Percentiles rank a stretch among this genome's conserved stretches.
phyloP scores from a whole-genome alignment of 2,113 vertebrate genomes.

The Pogona vitticeps region DNA sequence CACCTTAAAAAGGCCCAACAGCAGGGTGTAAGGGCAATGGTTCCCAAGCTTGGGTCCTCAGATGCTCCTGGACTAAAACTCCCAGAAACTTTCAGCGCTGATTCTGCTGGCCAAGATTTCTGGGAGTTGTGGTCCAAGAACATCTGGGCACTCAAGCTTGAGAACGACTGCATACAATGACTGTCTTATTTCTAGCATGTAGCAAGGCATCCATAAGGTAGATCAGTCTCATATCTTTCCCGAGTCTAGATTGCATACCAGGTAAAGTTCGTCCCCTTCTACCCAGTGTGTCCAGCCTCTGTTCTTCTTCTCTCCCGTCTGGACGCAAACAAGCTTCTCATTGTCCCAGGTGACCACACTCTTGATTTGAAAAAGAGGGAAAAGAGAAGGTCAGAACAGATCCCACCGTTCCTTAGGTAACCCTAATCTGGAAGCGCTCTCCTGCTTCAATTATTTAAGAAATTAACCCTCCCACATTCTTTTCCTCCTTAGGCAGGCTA shows the following conservation, averaged over 20 bases:
- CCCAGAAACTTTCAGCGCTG: too few relatives aligned
- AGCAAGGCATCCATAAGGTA: background rate
- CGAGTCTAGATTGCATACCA: constrained; percentile 73
- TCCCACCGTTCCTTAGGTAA: background rate
- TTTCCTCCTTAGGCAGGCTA: too few relatives aligned
- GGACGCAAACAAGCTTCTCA: constrained; percentile 85
- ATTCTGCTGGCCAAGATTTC: too few relatives aligned
- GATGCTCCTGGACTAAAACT: too few relatives aligned
- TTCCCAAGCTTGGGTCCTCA: too few relatives aligned
- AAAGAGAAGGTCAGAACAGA: background rate
- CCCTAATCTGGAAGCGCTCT: too few relatives aligned
- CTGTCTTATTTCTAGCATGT: background rate
- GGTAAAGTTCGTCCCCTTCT: constrained; percentile 82
- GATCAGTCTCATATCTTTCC: background rate
- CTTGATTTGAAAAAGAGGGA: constrained; percentile 61
- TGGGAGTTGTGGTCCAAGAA: too few relatives aligned
- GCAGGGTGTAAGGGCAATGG: background rate
- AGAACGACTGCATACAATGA: background rate
- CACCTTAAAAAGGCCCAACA: background rate
- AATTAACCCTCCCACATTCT: too few relatives aligned
- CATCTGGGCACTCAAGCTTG: too few relatives aligned
- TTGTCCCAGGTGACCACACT: constrained; percentile 84
- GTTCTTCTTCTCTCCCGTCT: constrained; percentile 87
- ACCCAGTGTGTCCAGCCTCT: constrained; percentile 91
- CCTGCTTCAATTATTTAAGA: too few relatives aligned